phyloP scores from a whole-genome alignment of 2,113 vertebrate genomes.

The Calyptommatus sinebrachiatus region DNA sequence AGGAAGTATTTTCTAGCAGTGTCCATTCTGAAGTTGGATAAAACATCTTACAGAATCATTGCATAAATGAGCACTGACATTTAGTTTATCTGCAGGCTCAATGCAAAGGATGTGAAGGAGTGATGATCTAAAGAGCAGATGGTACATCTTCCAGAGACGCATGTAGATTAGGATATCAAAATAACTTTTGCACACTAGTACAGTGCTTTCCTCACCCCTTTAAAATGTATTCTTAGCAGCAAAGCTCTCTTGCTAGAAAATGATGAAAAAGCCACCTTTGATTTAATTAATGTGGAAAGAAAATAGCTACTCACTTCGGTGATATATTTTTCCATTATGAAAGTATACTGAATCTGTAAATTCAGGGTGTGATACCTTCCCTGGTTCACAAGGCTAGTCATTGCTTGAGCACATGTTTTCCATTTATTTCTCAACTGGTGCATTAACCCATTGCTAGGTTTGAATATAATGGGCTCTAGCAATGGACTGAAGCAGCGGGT shows the following conservation, averaged over 20 bases:
- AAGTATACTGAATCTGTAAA: too few relatives aligned
- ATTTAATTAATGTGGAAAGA: too few relatives aligned
- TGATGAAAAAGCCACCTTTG: neutral
- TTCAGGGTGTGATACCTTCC: too few relatives aligned
- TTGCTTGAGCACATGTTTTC: too few relatives aligned
- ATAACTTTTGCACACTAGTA: constrained; percentile 21
- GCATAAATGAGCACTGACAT: constrained; percentile 18
- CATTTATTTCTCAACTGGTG: too few relatives aligned
- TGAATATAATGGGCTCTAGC: too few relatives aligned
- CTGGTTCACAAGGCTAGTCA: too few relatives aligned
- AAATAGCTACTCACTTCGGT: too few relatives aligned
- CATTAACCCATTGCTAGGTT: too few relatives aligned
- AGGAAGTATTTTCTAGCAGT: constrained; percentile 3
- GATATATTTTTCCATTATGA: too few relatives aligned
- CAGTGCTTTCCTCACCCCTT: neutral
- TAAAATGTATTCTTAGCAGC: neutral
- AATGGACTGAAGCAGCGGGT: too few relatives aligned
- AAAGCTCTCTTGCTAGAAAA: neutral
- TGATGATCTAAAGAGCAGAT: constrained; percentile 26
- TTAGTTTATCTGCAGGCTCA: neutral
- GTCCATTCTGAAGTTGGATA: neutral
- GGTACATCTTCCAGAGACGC: constrained; percentile 16
- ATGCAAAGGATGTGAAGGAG: constrained; percentile 2
- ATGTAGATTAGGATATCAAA: constrained; percentile 21
- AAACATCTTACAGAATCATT: constrained; percentile 1